phyloP scores from a whole-genome alignment of 1,140 invertebrate species.

The Drosophila trapezifrons region DNA sequence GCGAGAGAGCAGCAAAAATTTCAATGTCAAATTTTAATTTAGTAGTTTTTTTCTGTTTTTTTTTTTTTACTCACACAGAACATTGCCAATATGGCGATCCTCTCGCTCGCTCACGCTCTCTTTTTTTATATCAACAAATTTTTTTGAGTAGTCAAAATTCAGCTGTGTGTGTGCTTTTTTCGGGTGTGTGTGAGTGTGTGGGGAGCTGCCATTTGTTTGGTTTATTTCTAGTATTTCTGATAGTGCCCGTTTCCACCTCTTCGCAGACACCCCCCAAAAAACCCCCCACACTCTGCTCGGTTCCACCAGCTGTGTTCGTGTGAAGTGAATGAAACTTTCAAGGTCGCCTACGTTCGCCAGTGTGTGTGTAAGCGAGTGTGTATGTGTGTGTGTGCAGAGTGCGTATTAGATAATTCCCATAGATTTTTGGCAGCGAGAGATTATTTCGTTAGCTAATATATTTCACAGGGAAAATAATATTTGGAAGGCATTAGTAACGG shows the following conservation, averaged over 20 bases:
- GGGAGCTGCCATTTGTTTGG: conserved; percentile 59
- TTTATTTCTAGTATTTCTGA: conserved; percentile 74
- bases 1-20: conserved; percentile 53
- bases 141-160: conserved; percentile 60
- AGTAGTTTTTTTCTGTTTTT: conserved; percentile 56
- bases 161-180: conserved; percentile 32
- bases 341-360: conserved; percentile 56
- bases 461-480: conserved; percentile 12
- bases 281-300: background rate
- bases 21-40: conserved; percentile 83
- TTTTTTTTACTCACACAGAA: conserved; percentile 65
- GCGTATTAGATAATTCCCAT: conserved; percentile 76
- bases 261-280: conserved; percentile 18
- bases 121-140: conserved; percentile 22
- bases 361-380: conserved; percentile 17
- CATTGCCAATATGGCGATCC: conserved; percentile 68
- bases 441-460: conserved; percentile 45
- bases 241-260: conserved; percentile 49
- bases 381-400: conserved; percentile 45
- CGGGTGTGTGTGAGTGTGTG: conserved; percentile 30
- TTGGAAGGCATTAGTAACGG: background rate
- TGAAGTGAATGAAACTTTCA: conserved; percentile 81
- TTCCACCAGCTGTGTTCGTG: conserved; percentile 40
- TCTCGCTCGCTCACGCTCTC: conserved; percentile 13
- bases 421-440: conserved; percentile 51